phyloP scores from a whole-genome alignment of 1,140 invertebrate genomes.

The Zelostemma sp. region DNA sequence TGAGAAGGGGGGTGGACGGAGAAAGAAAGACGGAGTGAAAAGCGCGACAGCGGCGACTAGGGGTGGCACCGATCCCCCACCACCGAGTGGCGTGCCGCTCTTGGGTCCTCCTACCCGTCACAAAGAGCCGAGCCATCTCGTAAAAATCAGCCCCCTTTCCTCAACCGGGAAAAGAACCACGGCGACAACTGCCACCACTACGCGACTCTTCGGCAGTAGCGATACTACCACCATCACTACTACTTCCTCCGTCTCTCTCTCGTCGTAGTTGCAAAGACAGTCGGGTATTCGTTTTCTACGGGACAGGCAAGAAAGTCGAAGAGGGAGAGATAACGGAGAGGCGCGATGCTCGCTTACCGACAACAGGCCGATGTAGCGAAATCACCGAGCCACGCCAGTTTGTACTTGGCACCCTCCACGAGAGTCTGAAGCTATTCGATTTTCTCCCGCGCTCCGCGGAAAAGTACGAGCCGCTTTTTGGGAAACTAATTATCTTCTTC shows the following conservation, averaged over 20 bases:
- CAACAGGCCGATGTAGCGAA: too few relatives aligned
- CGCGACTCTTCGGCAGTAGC: conserved; percentile 32
- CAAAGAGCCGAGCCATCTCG: conserved; percentile 63
- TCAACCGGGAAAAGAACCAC: conserved; percentile 62
- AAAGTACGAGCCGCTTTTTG: not conserved
- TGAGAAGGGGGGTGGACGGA: conserved; percentile 29
- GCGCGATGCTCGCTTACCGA: conserved; percentile 59
- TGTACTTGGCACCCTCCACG: conserved; percentile 61
- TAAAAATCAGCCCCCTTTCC: conserved; percentile 72
- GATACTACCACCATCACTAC: conserved; percentile 44
- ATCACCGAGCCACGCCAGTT: conserved; percentile 60
- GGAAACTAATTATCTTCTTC: conserved; percentile 22
- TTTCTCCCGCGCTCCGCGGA: conserved; percentile 9
- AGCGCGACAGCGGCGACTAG: conserved; percentile 37
- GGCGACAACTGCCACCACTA: conserved; percentile 61
- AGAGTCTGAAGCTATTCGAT: too few relatives aligned
- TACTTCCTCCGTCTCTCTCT: conserved; percentile 36
- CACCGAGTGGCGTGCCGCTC: conserved; percentile 51
- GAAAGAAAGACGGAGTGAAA: conserved; percentile 36
- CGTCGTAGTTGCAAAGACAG: too few relatives aligned
- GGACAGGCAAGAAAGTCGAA: too few relatives aligned
- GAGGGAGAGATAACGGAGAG: conserved; percentile 2
- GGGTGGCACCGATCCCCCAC: conserved; percentile 57
- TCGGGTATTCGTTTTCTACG: conserved; percentile 26
- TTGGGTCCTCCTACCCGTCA: conserved; percentile 67